These are phyloP conservation scores for Moxostoma hubbsi DNA, from an alignment of 2,797 vertebrate genomes.

Conservation along the genomic window DNA sequence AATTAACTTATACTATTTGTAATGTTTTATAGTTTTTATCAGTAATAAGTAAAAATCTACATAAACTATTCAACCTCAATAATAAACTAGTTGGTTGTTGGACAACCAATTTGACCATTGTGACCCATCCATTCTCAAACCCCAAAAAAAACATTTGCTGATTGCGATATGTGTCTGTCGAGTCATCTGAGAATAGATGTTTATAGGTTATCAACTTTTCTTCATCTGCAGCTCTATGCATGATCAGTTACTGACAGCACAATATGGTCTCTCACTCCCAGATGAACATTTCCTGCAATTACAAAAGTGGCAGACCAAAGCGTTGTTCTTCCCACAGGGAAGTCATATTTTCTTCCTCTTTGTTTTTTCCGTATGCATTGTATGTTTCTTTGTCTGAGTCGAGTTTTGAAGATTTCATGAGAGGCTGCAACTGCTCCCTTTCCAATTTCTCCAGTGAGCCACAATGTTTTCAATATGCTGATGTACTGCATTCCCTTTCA, in stretches of 20 bases:
- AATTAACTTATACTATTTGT: too few species aligned
- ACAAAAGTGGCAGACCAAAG: conserved; percentile 31
- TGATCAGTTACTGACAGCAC: conserved; percentile 30
- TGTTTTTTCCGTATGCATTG: conserved; percentile 18
- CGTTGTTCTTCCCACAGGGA: conserved; percentile 7
- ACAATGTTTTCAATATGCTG: conserved; percentile 67
- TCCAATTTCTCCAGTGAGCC: conserved; percentile 58
- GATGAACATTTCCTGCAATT: conserved; percentile 16
- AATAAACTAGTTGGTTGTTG: too few species aligned
- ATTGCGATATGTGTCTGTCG: conserved; percentile 2
- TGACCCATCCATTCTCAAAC: too few species aligned
- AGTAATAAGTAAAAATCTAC: too few species aligned
- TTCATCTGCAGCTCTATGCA: conserved; percentile 15
- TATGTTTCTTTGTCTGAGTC: conserved; percentile 39
- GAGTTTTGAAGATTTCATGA: conserved; percentile 30
- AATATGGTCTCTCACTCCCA: background rate
- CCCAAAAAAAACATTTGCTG: background rate
- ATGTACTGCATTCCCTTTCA: conserved; percentile 61
- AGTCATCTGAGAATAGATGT: background rate
- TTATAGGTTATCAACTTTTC: conserved; percentile 13
- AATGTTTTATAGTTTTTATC: too few species aligned
- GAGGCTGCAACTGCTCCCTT: conserved; percentile 39
- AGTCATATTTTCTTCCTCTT: conserved; percentile 19
- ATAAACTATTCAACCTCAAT: too few species aligned
- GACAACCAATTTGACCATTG: too few species aligned